Base-by-base conservation (phyloP, 2,113 vertebrate species). In the Diphyllodes magnificus region DNA sequence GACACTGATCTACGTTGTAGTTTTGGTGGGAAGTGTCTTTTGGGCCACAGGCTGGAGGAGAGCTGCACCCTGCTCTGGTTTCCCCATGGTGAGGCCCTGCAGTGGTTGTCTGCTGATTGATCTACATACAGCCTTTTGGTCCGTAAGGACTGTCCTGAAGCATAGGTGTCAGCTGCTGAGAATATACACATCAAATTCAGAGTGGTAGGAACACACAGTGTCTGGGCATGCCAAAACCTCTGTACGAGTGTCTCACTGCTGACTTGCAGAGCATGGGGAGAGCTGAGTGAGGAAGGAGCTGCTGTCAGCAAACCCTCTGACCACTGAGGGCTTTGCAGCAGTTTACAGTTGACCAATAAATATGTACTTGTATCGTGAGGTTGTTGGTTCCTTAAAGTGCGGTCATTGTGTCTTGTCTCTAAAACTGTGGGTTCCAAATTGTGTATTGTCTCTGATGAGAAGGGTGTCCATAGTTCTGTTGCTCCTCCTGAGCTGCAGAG, bases 191-290 rank as follows among this genome's bases (percentile, higher is more conserved):
- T 53, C 6, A 28, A 0, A 50, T 45, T 63, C 16, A 7, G 14
- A 11, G 25, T 24, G 45, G 5, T 9, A 37, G 50, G n/a, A 70
- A 6, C 4, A 57, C 15, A 5, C 7, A 9, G 68, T 14, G 35
- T 49, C 21, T 9, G 18, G n/a, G 40, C 8, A 40, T 57, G 57
- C 49, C 22, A 8, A 64, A 80, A 42, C 7, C 13, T 72, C 35
- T 0, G 0, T 5, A 8, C 0, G 0, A 10, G 31, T 35, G 40
- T 45, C 40, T 56, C 14, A 1, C 5, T 0, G 0, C 50, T 57
- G 37, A 19, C 30, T 35, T n/a, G 20, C 31, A 20, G 50, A 53
- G 45, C 33, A 4, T 0, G 2, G 28, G 30, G 40, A 64, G 40
- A 44, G 27, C 13, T 16, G 33, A 33, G n/a, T 3, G 15, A 73